Percentiles rank a stretch among this genome's conserved stretches.
These are phyloP conservation scores for Salarias fasciatus DNA, from an alignment of 2,797 vertebrate species.

Conservation along the genomic window DNA sequence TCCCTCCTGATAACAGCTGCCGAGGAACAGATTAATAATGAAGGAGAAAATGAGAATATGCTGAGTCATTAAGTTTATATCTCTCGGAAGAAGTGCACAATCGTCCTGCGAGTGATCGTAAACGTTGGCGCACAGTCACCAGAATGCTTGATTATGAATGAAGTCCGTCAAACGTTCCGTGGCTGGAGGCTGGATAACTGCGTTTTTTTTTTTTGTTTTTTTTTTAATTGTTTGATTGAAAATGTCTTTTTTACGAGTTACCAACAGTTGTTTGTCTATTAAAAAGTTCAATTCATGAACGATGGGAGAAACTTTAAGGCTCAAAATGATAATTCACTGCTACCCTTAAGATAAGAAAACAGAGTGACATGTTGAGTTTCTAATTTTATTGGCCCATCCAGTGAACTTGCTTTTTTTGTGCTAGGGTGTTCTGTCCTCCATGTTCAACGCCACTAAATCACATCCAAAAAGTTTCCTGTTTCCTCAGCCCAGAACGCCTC, in stretches of 20 bases:
- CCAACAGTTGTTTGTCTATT: conserved; percentile 22
- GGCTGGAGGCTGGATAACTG: neutral
- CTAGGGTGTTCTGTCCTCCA: no score
- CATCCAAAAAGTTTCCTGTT: no score
- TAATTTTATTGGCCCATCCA: no score
- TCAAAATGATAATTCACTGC: no score
- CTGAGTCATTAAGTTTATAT: conserved; percentile 68
- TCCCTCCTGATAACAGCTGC: conserved; percentile 59
- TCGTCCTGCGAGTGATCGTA: conserved; percentile 54
- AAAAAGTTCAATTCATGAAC: conserved; percentile 2
- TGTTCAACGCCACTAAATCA: no score
- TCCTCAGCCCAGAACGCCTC: neutral
- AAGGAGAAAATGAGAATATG: conserved; percentile 70
- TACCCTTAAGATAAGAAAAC: no score
- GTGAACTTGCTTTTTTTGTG: no score
- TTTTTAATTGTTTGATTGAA: neutral
- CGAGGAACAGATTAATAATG: conserved; percentile 71
- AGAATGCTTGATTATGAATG: conserved; percentile 51
- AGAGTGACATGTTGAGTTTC: no score
- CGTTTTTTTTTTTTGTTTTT: conserved; percentile 1
- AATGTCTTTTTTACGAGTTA: conserved; percentile 18
- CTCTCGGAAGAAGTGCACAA: conserved; percentile 65
- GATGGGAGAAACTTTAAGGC: neutral
- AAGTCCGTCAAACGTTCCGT: conserved; percentile 29
- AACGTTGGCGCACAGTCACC: conserved; percentile 50